Base-by-base conservation (phyloP, 2,797 vertebrate species). In the Pipistrellus kuhlii region DNA sequence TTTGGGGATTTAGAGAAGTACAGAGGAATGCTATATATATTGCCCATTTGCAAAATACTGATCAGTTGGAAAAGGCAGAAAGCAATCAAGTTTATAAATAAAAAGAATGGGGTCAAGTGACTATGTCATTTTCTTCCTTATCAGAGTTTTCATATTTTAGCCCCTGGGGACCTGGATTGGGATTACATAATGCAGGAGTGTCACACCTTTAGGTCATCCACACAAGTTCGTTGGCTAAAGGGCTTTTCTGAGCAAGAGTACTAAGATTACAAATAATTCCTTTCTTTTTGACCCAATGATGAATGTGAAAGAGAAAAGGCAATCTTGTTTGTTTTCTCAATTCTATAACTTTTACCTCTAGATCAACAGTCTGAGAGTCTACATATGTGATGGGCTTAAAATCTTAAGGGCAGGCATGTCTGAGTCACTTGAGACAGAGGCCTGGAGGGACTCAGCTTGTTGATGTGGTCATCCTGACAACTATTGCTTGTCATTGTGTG, bases 261-360 rank as follows among this genome's bases (percentile, higher is more conserved):
- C 46, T 86, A 55, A 68, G 25, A 62, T 72, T 80, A 77, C 57
- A 87, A 85, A 41, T 5, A 53, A 8, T n/a, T 66, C 23, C 0
- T 93, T 92, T 91, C 1, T 41, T 82, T 93, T 69, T 35, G 9
- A 75, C 6, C 13, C 51, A 85, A 51, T 53, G 20, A 90, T 80
- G 57, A 38, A 46, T 68, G 6, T 10, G 8, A 64, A 80, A 38
- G 51, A 91, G 78, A 4, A 48, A 89, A 85, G 6, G 4, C 4
- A 41, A 59, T 46, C 89, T 57, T 73, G 1, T 86, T 93, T 83
- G 1, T n/a, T 38, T 77, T 84, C 81, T 82, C 27, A 64, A 0
- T 76, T 95, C n/a, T 72, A 25, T 64, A 44, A 41, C 51, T 69
- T 44, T 83, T 51, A 77, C 53, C 8, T 62, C 1, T 20, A 23